phyloP scores from a whole-genome alignment of 2,797 vertebrate genomes.

The Hephaestus fuliginosus region DNA sequence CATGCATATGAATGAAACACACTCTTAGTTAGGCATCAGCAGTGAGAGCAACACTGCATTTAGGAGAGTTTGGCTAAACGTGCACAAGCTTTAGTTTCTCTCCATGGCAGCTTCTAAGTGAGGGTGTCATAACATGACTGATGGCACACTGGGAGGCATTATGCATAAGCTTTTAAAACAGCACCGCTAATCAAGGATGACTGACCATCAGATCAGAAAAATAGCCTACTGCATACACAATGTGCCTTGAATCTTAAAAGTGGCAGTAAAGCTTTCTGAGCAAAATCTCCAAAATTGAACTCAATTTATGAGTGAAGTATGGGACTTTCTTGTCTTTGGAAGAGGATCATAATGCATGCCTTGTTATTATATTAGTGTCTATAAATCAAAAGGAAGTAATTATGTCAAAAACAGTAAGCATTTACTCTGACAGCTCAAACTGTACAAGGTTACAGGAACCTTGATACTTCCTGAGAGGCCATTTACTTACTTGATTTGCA shows the following conservation, averaged over 20 bases:
- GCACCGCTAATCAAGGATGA: conserved; percentile 50
- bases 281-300: conserved; percentile 28
- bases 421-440: conserved; percentile 36
- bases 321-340: conserved; percentile 33
- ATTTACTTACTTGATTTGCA: conserved; percentile 4
- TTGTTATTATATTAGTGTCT: conserved; percentile 44
- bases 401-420: conserved; percentile 43
- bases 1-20: conserved; percentile 5
- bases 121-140: conserved; percentile 46
- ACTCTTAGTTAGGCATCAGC: conserved; percentile 13
- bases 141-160: conserved; percentile 52
- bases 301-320: conserved; percentile 35
- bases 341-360: conserved; percentile 7
- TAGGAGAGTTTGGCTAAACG: conserved; percentile 23
- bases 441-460: conserved; percentile 47
- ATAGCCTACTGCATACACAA: conserved; percentile 20
- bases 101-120: conserved; percentile 22
- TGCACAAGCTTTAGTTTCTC: conserved; percentile 28
- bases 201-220: conserved; percentile 45
- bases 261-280: conserved; percentile 10
- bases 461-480: conserved; percentile 13
- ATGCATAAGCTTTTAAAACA: conserved; percentile 45
- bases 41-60: conserved; percentile 13
- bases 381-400: conserved; percentile 51
- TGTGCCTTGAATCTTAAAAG: conserved; percentile 24